Conservation (phyloP, 1,140 invertebrate genomes). For the Neuroterus valhalla region DNA sequence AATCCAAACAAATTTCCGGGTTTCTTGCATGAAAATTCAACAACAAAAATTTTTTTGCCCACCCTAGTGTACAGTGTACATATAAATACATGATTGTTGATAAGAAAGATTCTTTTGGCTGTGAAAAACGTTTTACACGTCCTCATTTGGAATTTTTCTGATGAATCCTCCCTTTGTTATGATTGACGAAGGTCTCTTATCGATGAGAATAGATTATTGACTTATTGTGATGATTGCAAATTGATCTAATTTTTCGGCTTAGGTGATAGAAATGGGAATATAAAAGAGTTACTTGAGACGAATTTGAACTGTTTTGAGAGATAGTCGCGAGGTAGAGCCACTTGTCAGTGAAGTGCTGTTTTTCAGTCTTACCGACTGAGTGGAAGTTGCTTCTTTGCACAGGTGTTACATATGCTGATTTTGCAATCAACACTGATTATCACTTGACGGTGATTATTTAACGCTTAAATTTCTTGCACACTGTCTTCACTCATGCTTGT, state of each 20-base stretch:
- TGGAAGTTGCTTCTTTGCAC: background rate
- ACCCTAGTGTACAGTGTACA: no score
- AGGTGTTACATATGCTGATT: no score
- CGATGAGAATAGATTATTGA: background rate
- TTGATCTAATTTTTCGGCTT: background rate
- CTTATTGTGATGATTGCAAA: background rate
- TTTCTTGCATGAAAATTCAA: no score
- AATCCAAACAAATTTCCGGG: no score
- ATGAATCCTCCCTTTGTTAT: background rate
- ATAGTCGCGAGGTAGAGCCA: background rate
- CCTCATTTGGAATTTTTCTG: background rate
- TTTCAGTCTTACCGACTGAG: constrained; percentile 3
- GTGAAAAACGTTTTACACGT: background rate
- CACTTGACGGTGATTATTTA: background rate
- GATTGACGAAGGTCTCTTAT: background rate
- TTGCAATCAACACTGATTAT: no score
- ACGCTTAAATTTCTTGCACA: background rate
- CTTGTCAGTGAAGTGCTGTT: background rate
- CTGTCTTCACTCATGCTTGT: background rate
- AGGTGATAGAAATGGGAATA: background rate
- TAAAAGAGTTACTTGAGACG: background rate
- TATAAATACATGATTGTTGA: background rate
- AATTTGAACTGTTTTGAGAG: background rate
- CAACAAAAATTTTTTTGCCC: no score
- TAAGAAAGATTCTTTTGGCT: background rate